These are phyloP conservation scores for Drosophila fulvimacula DNA, from an alignment of 2,888 invertebrate genomes.

Conservation along the genomic window DNA sequence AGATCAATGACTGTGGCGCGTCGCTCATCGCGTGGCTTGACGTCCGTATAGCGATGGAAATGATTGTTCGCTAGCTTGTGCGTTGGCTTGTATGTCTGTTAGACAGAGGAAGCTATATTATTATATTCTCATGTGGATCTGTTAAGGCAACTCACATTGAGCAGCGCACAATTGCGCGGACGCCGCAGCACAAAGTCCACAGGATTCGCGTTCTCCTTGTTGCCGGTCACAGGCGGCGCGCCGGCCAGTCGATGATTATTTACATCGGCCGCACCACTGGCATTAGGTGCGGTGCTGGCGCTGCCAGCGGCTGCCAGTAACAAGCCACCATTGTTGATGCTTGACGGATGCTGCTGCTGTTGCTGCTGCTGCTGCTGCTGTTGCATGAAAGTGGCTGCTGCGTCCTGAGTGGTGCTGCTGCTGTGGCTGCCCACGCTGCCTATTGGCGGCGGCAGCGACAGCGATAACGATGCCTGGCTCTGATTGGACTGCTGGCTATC, in stretches of 20 bases:
- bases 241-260: slow-evolving; percentile 58
- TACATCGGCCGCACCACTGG: slow-evolving; percentile 44
- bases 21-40: slow-evolving; percentile 94
- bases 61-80: slow-evolving; percentile 92
- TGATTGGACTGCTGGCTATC: slow-evolving; percentile 83
- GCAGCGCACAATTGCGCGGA: slow-evolving; percentile 82
- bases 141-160: slow-evolving; percentile 77
- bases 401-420: slow-evolving; percentile 47
- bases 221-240: slow-evolving; percentile 64
- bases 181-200: slow-evolving; percentile 83
- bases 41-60: slow-evolving; percentile 91
- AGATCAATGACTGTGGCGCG: slow-evolving; percentile 94
- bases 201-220: slow-evolving; percentile 84
- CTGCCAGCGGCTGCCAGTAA: slow-evolving; percentile 52
- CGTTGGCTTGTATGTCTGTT: slow-evolving; percentile 87
- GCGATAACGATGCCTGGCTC: slow-evolving; percentile 80
- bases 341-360: slow-evolving; percentile 21
- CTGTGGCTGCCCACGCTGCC: slow-evolving; percentile 46
- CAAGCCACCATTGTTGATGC: slow-evolving; percentile 63
- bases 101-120: background rate
- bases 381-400: slow-evolving; percentile 30
- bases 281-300: slow-evolving; percentile 22
- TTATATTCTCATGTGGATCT: background rate
- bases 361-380: slow-evolving; percentile 56
- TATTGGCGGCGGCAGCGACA: slow-evolving; percentile 79